A percentile compares a stretch with the other conserved stretches of the same genome.
These are phyloP conservation scores for Panagrolaimus sp. DNA, from an alignment of 1,140 invertebrate species.

Conservation along the genomic window DNA sequence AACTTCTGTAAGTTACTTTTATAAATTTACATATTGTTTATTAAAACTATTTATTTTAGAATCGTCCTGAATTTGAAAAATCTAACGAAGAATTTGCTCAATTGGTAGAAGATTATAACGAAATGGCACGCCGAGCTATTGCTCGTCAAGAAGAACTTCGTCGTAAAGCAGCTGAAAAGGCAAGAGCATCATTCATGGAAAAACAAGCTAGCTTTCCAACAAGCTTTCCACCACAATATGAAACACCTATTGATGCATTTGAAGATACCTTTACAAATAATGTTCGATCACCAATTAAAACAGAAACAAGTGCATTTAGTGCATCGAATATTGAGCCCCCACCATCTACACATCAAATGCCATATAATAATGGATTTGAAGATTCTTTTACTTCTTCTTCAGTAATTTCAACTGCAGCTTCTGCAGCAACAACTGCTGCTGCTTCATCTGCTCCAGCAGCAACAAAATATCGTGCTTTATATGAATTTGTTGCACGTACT, in stretches of 20 bases:
- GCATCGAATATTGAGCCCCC: neutral
- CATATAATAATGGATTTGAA: neutral
- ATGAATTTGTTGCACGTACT: constrained; percentile 85
- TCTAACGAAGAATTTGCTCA: constrained; percentile 15
- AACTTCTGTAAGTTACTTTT: constrained; percentile 28
- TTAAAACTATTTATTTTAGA: constrained; percentile 16
- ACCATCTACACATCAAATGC: neutral
- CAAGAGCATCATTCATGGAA: neutral
- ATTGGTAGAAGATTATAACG: constrained; percentile 19
- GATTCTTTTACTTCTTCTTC: constrained; percentile 10
- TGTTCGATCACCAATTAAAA: neutral
- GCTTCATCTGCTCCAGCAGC: constrained; percentile 15
- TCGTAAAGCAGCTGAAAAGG: constrained; percentile 21
- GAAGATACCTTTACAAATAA: neutral
- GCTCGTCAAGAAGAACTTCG: constrained; percentile 19
- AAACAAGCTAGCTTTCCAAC: neutral
- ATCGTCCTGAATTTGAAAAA: constrained; percentile 26
- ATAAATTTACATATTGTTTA: no score
- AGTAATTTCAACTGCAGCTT: constrained; percentile 18
- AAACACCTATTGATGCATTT: neutral
- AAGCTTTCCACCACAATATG: no score
- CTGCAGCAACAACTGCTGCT: constrained; percentile 18
- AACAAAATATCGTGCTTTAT: constrained; percentile 74
- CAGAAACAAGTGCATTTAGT: neutral
- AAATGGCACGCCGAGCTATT: constrained; percentile 18